These are phyloP conservation scores for Dascyllus trimaculatus DNA, from an alignment of 2,113 vertebrate species.

Conservation along the genomic window DNA sequence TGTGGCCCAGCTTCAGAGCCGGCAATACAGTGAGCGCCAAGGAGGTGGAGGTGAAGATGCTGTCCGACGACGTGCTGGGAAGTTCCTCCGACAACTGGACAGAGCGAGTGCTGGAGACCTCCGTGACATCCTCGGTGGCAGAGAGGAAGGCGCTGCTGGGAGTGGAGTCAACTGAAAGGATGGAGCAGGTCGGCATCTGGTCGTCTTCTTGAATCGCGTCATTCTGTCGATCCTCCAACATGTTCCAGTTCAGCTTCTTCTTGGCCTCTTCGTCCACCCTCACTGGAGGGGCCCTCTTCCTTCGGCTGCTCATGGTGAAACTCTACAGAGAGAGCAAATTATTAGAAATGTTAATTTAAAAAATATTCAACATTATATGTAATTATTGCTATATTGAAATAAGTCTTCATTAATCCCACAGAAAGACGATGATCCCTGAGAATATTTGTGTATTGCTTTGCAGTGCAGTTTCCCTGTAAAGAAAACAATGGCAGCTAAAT, in stretches of 20 bases:
- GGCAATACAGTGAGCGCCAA: conserved; percentile 83
- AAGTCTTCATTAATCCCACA: too few relatives aligned
- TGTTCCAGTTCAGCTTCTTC: conserved; percentile 92
- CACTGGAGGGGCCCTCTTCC: conserved; percentile 91
- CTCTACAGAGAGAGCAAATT: conserved; percentile 28
- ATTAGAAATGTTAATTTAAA: not conserved
- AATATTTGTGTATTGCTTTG: too few relatives aligned
- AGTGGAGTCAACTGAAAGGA: conserved; percentile 1
- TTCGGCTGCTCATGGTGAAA: conserved; percentile 90
- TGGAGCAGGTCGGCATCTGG: conserved; percentile 70
- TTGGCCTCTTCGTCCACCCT: conserved; percentile 91
- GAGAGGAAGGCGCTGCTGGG: conserved; percentile 1
- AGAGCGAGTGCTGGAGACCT: conserved; percentile 57
- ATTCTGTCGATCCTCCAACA: conserved; percentile 90
- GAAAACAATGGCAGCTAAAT: too few relatives aligned
- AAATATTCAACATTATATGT: not conserved
- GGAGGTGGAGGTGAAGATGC: conserved; percentile 63
- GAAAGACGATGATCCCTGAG: not conserved
- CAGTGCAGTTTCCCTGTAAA: too few relatives aligned
- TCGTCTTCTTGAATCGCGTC: conserved; percentile 68
- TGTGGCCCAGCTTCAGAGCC: conserved; percentile 59
- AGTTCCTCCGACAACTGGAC: conserved; percentile 64
- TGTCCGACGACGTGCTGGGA: conserved; percentile 68
- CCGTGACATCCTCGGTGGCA: conserved; percentile 56
- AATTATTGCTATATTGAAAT: not conserved